Evolutionary conservation across 1,140 invertebrate species (phyloP).

Genomic region (Cecropterus lyciades): DNA sequence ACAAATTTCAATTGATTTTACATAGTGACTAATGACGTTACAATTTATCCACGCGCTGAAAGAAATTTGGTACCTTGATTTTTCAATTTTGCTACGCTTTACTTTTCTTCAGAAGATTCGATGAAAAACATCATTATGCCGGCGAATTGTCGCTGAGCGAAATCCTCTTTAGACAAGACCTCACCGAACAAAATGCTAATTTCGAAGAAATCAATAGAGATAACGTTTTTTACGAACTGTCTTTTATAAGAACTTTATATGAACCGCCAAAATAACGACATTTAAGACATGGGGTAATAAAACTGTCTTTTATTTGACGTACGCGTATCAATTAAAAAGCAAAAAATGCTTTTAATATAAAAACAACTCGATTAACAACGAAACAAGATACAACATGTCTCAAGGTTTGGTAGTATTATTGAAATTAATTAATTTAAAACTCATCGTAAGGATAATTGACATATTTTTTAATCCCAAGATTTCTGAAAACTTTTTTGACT

Average conservation of each 20-base stretch:
- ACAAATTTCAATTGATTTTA: too few species aligned
- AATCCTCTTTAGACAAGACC: conserved; percentile 47
- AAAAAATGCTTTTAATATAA: background rate
- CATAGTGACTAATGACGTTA: background rate
- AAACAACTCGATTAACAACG: conserved; percentile 5
- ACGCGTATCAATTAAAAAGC: conserved; percentile 3
- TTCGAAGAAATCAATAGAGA: conserved; percentile 64
- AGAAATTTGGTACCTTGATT: conserved; percentile 2
- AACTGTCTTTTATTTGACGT: too few species aligned
- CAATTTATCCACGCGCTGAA: background rate
- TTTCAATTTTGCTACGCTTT: conserved; percentile 33
- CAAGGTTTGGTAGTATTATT: background rate
- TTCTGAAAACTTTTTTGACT: conserved; percentile 54
- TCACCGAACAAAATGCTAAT: conserved; percentile 50
- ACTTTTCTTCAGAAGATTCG: conserved; percentile 56
- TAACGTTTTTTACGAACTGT: conserved; percentile 54
- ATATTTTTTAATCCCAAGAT: conserved; percentile 46
- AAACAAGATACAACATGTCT: background rate
- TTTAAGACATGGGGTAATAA: conserved; percentile 37
- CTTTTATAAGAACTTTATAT: too few species aligned
- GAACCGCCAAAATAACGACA: conserved; percentile 55
- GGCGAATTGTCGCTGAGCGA: conserved; percentile 54
- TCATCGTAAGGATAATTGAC: conserved; percentile 8
- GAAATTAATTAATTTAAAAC: background rate
- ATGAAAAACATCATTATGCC: conserved; percentile 53